These are phyloP conservation scores for Mormyrus iriodes DNA, from an alignment of 2,113 vertebrate species.

Conservation along the genomic window DNA sequence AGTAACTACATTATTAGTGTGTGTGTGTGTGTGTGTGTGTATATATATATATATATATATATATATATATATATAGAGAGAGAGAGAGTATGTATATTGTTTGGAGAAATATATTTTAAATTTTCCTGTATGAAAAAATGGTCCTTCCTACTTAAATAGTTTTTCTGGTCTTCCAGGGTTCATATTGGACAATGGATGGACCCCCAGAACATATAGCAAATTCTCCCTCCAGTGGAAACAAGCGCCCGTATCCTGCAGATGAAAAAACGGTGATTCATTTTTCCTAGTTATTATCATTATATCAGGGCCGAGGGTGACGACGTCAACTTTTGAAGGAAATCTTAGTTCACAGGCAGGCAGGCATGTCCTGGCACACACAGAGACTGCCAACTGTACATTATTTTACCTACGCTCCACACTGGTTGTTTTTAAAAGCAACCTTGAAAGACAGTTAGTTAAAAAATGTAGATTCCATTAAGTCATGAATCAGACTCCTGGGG, in stretches of 20 bases:
- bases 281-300: conserved; percentile 1
- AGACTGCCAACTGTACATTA: neutral
- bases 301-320: neutral
- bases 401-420: neutral
- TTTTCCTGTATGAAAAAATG: neutral
- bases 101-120: neutral
- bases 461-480: neutral
- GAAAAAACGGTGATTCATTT: conserved; percentile 58
- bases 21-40: neutral
- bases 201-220: conserved; percentile 63
- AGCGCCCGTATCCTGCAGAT: conserved; percentile 79
- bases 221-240: conserved; percentile 60
- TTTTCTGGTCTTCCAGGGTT: conserved; percentile 66
- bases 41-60: too few species aligned
- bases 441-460: neutral
- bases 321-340: neutral
- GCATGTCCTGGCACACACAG: neutral
- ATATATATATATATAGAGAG: too few species aligned
- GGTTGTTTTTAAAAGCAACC: neutral
- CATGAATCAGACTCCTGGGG: neutral
- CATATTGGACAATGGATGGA: conserved; percentile 94
- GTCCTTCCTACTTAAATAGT: neutral
- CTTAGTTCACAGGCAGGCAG: neutral
- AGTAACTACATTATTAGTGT: neutral
- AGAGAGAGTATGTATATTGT: neutral